Evolutionary conservation across 2,113 vertebrate species (phyloP).

Genomic region (Archilochus colubris): DNA sequence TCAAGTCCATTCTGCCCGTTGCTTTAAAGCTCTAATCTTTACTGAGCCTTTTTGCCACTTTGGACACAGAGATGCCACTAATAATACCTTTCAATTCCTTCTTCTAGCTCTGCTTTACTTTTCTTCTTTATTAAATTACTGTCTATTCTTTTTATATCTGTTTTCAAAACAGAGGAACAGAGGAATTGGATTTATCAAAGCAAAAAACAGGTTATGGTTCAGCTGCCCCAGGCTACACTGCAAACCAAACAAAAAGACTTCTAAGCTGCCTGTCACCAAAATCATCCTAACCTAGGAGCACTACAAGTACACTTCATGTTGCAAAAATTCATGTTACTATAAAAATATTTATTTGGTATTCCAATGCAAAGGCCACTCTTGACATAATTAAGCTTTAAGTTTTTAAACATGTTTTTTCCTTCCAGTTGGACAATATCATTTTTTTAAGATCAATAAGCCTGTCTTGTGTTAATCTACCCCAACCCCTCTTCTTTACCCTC

Average conservation of each 20-base stretch:
- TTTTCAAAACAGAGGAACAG: constrained; percentile 15
- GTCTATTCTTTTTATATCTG: background rate
- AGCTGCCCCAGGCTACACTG: background rate
- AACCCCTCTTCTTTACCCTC: background rate
- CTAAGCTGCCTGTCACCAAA: background rate
- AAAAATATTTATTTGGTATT: background rate
- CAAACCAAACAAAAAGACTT: background rate
- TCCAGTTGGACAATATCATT: background rate
- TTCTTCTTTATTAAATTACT: constrained; percentile 31
- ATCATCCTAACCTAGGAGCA: background rate
- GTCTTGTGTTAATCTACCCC: background rate
- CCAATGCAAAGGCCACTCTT: background rate
- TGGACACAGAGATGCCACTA: background rate
- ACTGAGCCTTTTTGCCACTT: background rate
- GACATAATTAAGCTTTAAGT: background rate
- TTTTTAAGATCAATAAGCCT: background rate
- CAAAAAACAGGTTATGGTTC: constrained; percentile 9
- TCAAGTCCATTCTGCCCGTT: background rate
- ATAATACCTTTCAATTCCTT: background rate
- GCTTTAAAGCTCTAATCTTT: background rate
- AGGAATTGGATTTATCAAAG: background rate
- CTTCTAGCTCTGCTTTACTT: background rate
- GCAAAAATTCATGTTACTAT: background rate
- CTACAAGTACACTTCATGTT: background rate
- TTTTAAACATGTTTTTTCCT: background rate